Conservation (phyloP, 2,888 invertebrate genomes). For the Craniophora ligustri region DNA sequence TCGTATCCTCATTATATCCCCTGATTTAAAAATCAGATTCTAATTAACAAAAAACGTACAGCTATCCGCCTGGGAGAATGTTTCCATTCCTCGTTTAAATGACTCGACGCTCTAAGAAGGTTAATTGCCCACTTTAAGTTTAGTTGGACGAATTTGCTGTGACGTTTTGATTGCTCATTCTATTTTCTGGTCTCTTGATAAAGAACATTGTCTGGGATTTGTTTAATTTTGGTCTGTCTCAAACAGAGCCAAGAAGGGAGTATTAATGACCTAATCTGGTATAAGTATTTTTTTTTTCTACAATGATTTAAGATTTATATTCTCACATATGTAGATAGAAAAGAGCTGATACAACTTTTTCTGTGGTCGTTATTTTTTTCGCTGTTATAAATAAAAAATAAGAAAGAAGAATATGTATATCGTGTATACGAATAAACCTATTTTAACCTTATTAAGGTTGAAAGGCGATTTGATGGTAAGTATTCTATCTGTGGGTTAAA, state of each 20-base stretch:
- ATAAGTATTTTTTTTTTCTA: no score
- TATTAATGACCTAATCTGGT: background rate
- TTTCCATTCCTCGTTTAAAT: conserved; percentile 36
- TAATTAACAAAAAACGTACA: conserved; percentile 41
- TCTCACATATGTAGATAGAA: no score
- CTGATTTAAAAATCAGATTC: conserved; percentile 27
- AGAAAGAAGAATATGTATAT: no score
- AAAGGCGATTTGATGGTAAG: no score
- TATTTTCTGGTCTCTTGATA: conserved; percentile 27
- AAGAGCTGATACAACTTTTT: no score
- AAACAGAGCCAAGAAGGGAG: background rate
- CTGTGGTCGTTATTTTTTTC: no score
- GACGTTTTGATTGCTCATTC: conserved; percentile 42
- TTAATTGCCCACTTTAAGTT: conserved; percentile 49
- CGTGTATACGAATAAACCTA: no score
- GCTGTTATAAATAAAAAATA: no score
- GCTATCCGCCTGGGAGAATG: conserved; percentile 15
- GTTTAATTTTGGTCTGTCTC: conserved; percentile 5
- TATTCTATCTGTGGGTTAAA: no score
- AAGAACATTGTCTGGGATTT: conserved; percentile 13
- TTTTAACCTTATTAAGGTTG: no score
- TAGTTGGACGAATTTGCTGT: conserved; percentile 29
- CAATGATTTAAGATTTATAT: no score
- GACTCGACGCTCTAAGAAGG: conserved; percentile 33
- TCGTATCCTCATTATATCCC: conserved; percentile 22